Conservation (phyloP, 2,888 invertebrate genomes). For the Mesoligia furuncula region DNA sequence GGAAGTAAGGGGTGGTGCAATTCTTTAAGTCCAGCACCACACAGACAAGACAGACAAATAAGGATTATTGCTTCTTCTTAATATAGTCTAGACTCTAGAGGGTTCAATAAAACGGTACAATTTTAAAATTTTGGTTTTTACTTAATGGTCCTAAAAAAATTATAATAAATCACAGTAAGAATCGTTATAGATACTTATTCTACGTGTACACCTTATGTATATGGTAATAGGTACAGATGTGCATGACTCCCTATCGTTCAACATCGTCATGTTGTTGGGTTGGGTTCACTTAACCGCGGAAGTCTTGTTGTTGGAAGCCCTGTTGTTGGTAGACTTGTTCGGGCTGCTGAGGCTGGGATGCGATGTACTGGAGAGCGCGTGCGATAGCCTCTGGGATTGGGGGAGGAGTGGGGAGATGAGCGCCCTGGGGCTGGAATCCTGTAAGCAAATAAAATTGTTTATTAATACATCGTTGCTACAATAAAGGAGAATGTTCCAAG, state of each 20-base stretch:
- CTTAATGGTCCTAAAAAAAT: conserved; percentile 69
- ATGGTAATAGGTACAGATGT: conserved; percentile 66
- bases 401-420: conserved; percentile 91
- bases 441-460: conserved; percentile 54
- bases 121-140: conserved; percentile 48
- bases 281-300: conserved; percentile 78
- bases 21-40: no score
- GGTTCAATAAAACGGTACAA: conserved; percentile 27
- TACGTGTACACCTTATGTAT: conserved; percentile 68
- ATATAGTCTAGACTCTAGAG: not conserved
- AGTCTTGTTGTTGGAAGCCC: conserved; percentile 64
- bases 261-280: conserved; percentile 35
- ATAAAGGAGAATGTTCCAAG: not conserved
- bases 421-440: conserved; percentile 91
- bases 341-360: conserved; percentile 74
- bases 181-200: conserved; percentile 73
- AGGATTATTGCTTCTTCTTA: not conserved
- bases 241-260: conserved; percentile 63
- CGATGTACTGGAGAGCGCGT: conserved; percentile 87
- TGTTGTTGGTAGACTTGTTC: conserved; percentile 63
- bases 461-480: not conserved
- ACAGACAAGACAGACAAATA: no score
- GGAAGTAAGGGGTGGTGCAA: no score
- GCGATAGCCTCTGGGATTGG: conserved; percentile 91
- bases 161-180: conserved; percentile 87